Evolutionary conservation across 2,888 invertebrate genomes (phyloP), one percentile per base, ranked within the genome.

Genomic region (Caenorhabditis sp.): DNA sequence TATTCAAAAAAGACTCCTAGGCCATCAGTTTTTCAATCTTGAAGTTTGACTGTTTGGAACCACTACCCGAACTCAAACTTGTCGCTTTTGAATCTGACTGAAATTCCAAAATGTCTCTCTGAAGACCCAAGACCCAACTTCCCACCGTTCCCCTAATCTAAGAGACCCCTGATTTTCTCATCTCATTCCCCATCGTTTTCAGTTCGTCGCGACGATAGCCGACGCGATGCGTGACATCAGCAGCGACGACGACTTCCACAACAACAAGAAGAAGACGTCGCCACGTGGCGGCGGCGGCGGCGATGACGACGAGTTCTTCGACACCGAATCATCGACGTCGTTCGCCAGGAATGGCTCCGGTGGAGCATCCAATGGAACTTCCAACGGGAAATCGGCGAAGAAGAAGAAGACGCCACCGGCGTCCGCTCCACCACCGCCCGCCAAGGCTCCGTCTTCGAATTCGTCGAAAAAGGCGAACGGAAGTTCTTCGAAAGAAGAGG

Each of bases 151-250:
- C n/a, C n/a, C n/a, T n/a, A n/a, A n/a, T n/a, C n/a, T n/a, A n/a
- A n/a, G n/a, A n/a, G n/a, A n/a, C n/a, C n/a, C n/a, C n/a, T n/a
- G n/a, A n/a, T n/a, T n/a, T n/a, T n/a, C n/a, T n/a, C n/a, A n/a
- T n/a, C n/a, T n/a, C n/a, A n/a, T n/a, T n/a, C n/a, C n/a, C n/a
- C n/a, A n/a, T n/a, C n/a, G n/a, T 22, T 49, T 49, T 49, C 59
- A 80, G 70, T 72, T 69, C 58, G 54, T 44, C 16, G 73, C 58
- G 59, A 35, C 59, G 0, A 88, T 90, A 58, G 88, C 88, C 19
- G 90, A 90, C 24, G 90, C 90, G 0, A 87, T 89, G 84, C 66
- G 76, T 12, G 88, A 88, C 28, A 59, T 82, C 10, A 49, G 44
- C 31, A 58, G 72, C 12, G 75, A 72, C 58, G 68, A 73, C 1